phyloP scores from a whole-genome alignment of 2,888 invertebrate genomes.

The Diaprepes abbreviatus region DNA sequence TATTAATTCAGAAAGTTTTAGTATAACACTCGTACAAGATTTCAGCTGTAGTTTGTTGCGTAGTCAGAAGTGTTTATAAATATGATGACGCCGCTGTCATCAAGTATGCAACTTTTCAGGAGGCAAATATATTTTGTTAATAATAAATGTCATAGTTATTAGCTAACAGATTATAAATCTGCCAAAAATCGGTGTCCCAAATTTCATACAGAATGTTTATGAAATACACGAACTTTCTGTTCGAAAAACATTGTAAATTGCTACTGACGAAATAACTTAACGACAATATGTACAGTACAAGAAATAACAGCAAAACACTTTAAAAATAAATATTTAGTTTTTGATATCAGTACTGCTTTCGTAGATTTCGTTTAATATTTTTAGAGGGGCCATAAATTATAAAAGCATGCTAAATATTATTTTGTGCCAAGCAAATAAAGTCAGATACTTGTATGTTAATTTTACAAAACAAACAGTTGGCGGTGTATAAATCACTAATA shows the following conservation, averaged over 20 bases:
- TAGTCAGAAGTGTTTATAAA: too few relatives aligned
- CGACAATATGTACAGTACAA: conserved; percentile 7
- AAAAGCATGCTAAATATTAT: conserved; percentile 36
- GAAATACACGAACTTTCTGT: conserved; percentile 18
- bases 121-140: too few relatives aligned
- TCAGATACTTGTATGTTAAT: not conserved
- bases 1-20: too few relatives aligned
- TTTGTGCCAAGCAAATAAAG: conserved; percentile 12
- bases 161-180: not conserved
- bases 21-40: too few relatives aligned
- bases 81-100: too few relatives aligned
- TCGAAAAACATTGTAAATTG: conserved; percentile 15
- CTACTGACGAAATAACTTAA: conserved; percentile 25
- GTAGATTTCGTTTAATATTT: conserved; percentile 30
- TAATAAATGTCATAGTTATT: too few relatives aligned
- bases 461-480: conserved; percentile 9
- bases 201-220: not conserved
- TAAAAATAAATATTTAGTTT: conserved; percentile 31
- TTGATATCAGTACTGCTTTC: conserved; percentile 19
- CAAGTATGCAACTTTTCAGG: too few relatives aligned
- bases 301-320: conserved; percentile 30
- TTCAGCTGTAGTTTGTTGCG: too few relatives aligned
- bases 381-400: conserved; percentile 24
- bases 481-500: conserved; percentile 14
- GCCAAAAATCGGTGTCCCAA: conserved; percentile 1